These are phyloP conservation scores for Callopanchax toddi DNA, from an alignment of 2,113 vertebrate species.

Conservation along the genomic window DNA sequence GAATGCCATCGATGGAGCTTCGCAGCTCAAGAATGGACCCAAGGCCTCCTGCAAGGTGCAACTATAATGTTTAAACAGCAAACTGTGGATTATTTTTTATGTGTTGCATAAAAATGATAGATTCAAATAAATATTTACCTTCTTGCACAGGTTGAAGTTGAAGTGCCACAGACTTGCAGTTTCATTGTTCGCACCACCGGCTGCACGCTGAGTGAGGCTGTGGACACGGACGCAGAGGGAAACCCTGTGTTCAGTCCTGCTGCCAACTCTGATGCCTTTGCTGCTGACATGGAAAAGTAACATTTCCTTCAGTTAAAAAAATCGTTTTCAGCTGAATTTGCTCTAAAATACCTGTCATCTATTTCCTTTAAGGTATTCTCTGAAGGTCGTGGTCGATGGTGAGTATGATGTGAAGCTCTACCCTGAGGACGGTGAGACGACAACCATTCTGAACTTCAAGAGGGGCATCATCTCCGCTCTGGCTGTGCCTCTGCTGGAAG, in stretches of 20 bases:
- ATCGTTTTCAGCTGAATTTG: not conserved
- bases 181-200: conserved; percentile 85
- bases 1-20: conserved; percentile 83
- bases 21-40: conserved; percentile 82
- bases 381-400: conserved; percentile 84
- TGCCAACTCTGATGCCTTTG: conserved; percentile 85
- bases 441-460: conserved; percentile 91
- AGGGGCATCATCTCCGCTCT: conserved; percentile 92
- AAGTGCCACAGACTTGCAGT: conserved; percentile 89
- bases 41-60: conserved; percentile 86
- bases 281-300: conserved; percentile 88
- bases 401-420: conserved; percentile 84
- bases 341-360: conserved; percentile 4
- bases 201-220: conserved; percentile 87
- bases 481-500: conserved; percentile 84
- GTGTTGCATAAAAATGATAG: not conserved
- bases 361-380: conserved; percentile 79
- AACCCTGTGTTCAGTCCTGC: conserved; percentile 79
- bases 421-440: conserved; percentile 85
- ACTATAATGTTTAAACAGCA: not conserved
- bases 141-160: conserved; percentile 86
- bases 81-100: not conserved
- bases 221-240: conserved; percentile 76
- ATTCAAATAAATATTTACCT: not conserved
- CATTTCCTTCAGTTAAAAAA: not conserved